Conservation (phyloP, 2,797 vertebrate genomes). For the Acridotheres tristis region DNA sequence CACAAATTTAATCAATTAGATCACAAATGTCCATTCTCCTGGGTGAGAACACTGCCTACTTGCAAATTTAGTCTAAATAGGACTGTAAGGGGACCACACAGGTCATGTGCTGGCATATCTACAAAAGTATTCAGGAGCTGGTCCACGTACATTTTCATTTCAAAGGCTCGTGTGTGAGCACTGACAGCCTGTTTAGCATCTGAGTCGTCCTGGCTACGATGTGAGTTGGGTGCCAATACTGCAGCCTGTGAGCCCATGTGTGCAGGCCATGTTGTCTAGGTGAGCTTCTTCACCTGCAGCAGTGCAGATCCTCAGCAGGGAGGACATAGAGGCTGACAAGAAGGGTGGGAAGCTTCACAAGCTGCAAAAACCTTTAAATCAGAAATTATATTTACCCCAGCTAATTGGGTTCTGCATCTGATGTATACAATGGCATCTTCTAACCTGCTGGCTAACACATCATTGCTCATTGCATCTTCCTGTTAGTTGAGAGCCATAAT, state of each 20-base stretch:
- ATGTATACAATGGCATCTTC: constrained; percentile 23
- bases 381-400: neutral
- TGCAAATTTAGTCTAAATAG: neutral
- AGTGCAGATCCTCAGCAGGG: neutral
- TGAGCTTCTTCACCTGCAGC: neutral
- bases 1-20: neutral
- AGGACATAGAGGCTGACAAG: neutral
- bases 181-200: neutral
- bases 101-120: neutral
- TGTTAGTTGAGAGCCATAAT: neutral
- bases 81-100: neutral
- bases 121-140: neutral
- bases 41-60: neutral
- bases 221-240: neutral
- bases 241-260: neutral
- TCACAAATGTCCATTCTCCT: neutral
- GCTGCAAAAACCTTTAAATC: neutral
- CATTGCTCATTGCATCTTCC: constrained; percentile 1
- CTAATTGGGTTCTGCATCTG: constrained; percentile 15
- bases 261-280: neutral
- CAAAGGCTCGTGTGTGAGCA: neutral
- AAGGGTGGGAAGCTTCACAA: neutral
- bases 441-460: constrained; percentile 42
- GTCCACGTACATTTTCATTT: neutral
- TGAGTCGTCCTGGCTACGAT: neutral